A percentile compares a stretch with the other conserved stretches of the same genome.
phyloP scores from a whole-genome alignment of 2,113 vertebrate species.

The Coregonus clupeaformis region DNA sequence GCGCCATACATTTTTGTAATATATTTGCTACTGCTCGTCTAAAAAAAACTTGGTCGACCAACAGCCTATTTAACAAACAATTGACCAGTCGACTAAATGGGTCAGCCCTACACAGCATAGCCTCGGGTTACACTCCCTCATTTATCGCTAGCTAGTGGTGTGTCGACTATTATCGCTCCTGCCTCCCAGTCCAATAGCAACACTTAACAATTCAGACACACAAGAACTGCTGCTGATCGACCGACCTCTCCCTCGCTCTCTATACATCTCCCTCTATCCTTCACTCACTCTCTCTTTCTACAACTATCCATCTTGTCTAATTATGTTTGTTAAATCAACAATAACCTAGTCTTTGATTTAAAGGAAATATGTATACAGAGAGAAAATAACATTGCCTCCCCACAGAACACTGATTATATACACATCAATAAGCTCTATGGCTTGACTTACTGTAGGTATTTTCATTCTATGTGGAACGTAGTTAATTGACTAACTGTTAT shows the following conservation, averaged over 20 bases:
- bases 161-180: slow-evolving; percentile 2
- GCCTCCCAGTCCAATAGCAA: slow-evolving; percentile 24
- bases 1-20: no score
- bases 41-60: no score
- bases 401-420: not conserved
- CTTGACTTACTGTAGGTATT: not conserved
- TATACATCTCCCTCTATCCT: not conserved
- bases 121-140: slow-evolving; percentile 37
- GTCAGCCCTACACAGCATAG: not conserved
- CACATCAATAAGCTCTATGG: not conserved
- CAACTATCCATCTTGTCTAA: slow-evolving; percentile 40
- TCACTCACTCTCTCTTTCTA: slow-evolving; percentile 4
- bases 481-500: no score
- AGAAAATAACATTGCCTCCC: slow-evolving; percentile 5
- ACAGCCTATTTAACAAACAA: no score
- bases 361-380: slow-evolving; percentile 36
- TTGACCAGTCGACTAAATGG: no score
- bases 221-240: slow-evolving; percentile 35
- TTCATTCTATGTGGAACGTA: no score
- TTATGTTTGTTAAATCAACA: slow-evolving; percentile 61
- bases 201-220: slow-evolving; percentile 34
- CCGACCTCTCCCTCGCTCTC: slow-evolving; percentile 20
- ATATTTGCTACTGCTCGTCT: no score
- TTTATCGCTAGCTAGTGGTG: slow-evolving; percentile 44
- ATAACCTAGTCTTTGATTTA: slow-evolving; percentile 49